phyloP scores from a whole-genome alignment of 2,888 invertebrate species.

The Eupithecia subfuscata region DNA sequence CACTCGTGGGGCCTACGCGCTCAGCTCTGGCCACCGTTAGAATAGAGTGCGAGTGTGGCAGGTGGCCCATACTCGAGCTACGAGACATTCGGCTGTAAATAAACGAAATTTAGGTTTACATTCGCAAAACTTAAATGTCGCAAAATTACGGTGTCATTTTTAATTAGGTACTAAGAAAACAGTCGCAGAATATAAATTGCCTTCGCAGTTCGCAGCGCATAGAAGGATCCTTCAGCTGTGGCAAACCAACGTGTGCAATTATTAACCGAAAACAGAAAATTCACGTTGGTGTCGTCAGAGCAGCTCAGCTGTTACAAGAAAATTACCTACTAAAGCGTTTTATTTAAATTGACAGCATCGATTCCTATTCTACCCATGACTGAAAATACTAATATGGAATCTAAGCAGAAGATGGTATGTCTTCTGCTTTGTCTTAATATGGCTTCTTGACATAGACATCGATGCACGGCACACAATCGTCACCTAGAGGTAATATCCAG shows the following conservation, averaged over 20 bases:
- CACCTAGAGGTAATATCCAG: conserved; percentile 71
- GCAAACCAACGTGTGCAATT: conserved; percentile 45
- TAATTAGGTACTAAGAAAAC: conserved; percentile 28
- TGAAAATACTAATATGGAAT: neutral
- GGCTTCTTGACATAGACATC: neutral
- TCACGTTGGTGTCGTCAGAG: conserved; percentile 39
- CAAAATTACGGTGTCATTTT: neutral
- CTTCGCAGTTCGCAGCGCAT: conserved; percentile 56
- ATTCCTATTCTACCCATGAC: neutral
- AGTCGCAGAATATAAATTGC: conserved; percentile 57
- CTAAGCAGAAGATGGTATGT: neutral
- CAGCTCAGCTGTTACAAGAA: conserved; percentile 2
- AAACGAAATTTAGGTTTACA: conserved; percentile 18
- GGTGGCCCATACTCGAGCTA: conserved; percentile 84
- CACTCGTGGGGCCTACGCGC: conserved; percentile 69
- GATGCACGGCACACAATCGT: conserved; percentile 37
- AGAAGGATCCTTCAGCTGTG: conserved; percentile 72
- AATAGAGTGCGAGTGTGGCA: conserved; percentile 80
- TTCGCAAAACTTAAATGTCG: conserved; percentile 3
- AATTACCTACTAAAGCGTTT: neutral
- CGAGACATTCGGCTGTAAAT: conserved; percentile 75
- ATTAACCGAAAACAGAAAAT: conserved; percentile 6
- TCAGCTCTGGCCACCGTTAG: conserved; percentile 76
- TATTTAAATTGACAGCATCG: neutral
- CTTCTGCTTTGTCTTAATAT: neutral